phyloP scores from a whole-genome alignment of 2,797 vertebrate genomes.

The Lithobates sylvaticus region DNA sequence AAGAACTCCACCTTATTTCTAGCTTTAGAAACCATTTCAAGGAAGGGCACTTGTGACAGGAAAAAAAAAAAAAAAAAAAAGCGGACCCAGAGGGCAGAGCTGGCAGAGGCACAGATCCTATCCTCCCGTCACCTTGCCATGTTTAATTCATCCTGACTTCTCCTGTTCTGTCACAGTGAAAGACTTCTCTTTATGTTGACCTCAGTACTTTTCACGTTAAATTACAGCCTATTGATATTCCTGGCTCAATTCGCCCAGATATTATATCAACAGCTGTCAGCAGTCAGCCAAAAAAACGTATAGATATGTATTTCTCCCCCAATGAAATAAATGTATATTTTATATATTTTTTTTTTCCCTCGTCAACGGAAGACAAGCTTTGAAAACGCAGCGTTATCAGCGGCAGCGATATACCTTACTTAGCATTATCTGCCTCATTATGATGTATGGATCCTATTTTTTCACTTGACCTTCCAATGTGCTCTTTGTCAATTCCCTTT shows the following conservation, averaged over 20 bases:
- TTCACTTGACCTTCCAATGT: conserved; percentile 38
- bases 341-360: conserved; percentile 1
- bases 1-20: conserved; percentile 3
- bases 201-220: conserved; percentile 62
- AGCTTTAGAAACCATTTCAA: conserved; percentile 26
- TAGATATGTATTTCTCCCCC: conserved; percentile 50
- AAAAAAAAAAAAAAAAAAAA: conserved; percentile 24
- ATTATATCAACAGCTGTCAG: conserved; percentile 60
- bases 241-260: conserved; percentile 58
- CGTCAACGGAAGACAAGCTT: conserved; percentile 21
- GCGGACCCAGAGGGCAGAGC: conserved; percentile 47
- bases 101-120: conserved; percentile 51
- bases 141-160: conserved; percentile 61
- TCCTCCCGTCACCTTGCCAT: conserved; percentile 53
- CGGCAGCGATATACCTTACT: conserved; percentile 5
- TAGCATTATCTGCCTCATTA: conserved; percentile 46
- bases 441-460: conserved; percentile 33
- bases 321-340: conserved; percentile 11
- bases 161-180: conserved; percentile 53
- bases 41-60: conserved; percentile 37
- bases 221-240: conserved; percentile 62
- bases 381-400: conserved; percentile 25
- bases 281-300: conserved; percentile 55
- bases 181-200: conserved; percentile 61
- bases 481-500: conserved; percentile 38